A percentile compares a stretch with the other conserved stretches of the same genome.
Evolutionary conservation across 2,797 vertebrate species (phyloP).

Genomic region (Spea hammondii): DNA sequence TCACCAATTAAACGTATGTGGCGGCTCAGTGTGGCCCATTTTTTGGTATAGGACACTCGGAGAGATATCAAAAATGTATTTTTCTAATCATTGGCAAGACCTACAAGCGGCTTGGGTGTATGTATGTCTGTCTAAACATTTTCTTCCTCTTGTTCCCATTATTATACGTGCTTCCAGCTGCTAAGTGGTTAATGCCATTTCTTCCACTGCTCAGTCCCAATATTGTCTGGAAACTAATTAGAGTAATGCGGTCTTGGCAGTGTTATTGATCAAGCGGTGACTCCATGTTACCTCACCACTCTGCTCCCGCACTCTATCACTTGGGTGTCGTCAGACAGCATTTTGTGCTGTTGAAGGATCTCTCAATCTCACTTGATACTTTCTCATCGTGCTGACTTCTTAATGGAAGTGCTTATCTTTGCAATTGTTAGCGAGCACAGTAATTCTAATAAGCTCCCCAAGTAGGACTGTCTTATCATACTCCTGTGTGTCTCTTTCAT

Average conservation of each 20-base stretch:
- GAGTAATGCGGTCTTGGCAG: conserved; percentile 33
- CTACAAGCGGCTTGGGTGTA: no score
- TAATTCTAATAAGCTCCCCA: conserved; percentile 16
- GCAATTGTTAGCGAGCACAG: neutral
- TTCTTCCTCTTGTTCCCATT: no score
- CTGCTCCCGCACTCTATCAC: conserved; percentile 34
- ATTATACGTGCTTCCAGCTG: neutral
- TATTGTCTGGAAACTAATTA: conserved; percentile 25
- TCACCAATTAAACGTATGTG: conserved; percentile 11
- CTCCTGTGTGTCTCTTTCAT: neutral
- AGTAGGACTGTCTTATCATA: neutral
- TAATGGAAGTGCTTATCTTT: conserved; percentile 31
- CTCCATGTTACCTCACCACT: conserved; percentile 38
- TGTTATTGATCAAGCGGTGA: conserved; percentile 42
- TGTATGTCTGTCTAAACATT: no score
- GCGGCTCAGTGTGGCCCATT: neutral
- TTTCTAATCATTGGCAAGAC: neutral
- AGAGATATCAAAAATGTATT: neutral
- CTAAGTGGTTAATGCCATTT: conserved; percentile 19
- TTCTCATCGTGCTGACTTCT: conserved; percentile 19
- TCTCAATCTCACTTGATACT: conserved; percentile 24
- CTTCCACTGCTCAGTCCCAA: neutral
- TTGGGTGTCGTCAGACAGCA: conserved; percentile 18
- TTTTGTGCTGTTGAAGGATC: conserved; percentile 26
- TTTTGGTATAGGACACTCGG: neutral